Evolutionary conservation across 2,113 vertebrate species (phyloP).

Genomic region (Heteronetta atricapilla): DNA sequence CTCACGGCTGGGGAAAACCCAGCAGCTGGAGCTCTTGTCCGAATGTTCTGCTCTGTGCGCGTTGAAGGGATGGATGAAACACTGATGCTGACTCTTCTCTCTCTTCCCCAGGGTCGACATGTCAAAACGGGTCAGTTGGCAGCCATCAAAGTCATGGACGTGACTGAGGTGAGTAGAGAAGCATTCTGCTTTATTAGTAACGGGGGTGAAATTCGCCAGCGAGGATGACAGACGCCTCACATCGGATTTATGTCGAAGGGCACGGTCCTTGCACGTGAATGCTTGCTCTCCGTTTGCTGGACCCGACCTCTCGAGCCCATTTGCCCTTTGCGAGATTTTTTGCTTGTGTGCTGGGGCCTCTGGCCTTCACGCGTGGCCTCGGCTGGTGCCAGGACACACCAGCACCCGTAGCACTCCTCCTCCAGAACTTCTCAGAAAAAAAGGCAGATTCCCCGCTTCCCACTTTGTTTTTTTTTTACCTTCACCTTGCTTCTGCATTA

Average conservation of each 20-base stretch:
- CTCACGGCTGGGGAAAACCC: background rate
- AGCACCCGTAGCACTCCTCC: background rate
- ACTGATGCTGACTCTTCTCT: slow-evolving; percentile 13
- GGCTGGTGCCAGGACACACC: background rate
- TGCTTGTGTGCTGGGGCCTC: background rate
- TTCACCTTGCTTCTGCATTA: slow-evolving; percentile 41
- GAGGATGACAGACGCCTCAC: background rate
- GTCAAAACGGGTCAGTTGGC: slow-evolving; percentile 98
- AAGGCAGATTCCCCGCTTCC: background rate
- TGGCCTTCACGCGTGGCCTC: background rate
- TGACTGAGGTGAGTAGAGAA: slow-evolving; percentile 90
- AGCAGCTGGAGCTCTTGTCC: background rate
- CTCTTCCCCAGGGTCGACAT: slow-evolving; percentile 89
- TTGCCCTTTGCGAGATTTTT: background rate
- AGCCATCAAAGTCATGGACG: slow-evolving; percentile 99
- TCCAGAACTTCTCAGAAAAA: background rate
- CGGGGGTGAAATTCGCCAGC: background rate
- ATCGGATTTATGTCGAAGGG: background rate
- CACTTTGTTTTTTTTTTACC: background rate
- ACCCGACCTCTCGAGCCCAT: background rate
- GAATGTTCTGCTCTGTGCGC: background rate
- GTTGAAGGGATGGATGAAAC: background rate
- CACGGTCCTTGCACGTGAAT: background rate
- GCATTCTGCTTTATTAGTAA: background rate
- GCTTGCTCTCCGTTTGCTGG: background rate